These are phyloP conservation scores for Xestobium rufovillosum DNA, from an alignment of 2,888 invertebrate genomes.

Conservation along the genomic window DNA sequence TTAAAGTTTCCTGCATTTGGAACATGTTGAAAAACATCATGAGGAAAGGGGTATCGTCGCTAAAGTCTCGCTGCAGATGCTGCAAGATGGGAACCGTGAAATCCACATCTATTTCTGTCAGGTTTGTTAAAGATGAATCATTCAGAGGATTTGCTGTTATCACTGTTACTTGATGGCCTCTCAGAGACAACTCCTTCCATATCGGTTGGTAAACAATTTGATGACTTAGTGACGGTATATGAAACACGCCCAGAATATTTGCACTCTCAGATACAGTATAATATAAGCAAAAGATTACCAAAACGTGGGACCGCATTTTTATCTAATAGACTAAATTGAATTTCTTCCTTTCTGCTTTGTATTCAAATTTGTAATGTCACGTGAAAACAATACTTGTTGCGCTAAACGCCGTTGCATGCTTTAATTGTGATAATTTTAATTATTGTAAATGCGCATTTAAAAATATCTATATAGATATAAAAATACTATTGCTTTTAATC, in stretches of 20 bases:
- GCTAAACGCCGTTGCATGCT: too few relatives aligned
- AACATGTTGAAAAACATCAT: not conserved
- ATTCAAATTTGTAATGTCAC: too few relatives aligned
- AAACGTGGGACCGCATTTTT: too few relatives aligned
- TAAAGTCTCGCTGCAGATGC: not conserved
- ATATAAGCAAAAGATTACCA: too few relatives aligned
- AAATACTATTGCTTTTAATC: too few relatives aligned
- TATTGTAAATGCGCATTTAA: too few relatives aligned
- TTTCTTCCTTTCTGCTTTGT: too few relatives aligned
- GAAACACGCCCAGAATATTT: not conserved
- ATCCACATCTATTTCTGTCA: constrained; percentile 34
- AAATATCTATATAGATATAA: too few relatives aligned
- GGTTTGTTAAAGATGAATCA: constrained; percentile 28
- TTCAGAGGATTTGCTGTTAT: constrained; percentile 34
- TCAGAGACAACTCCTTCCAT: constrained; percentile 31
- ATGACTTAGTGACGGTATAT: constrained; percentile 20
- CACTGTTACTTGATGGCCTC: constrained; percentile 34
- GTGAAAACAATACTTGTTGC: too few relatives aligned
- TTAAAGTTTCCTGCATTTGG: not conserved
- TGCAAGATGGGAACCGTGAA: constrained; percentile 17
- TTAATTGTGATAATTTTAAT: too few relatives aligned
- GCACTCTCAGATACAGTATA: too few relatives aligned
- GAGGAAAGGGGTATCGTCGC: not conserved
- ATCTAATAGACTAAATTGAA: too few relatives aligned
- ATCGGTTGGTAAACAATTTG: constrained; percentile 25